These are phyloP conservation scores for Drosophila obscura DNA, from an alignment of 1,140 invertebrate genomes.

Conservation along the genomic window DNA sequence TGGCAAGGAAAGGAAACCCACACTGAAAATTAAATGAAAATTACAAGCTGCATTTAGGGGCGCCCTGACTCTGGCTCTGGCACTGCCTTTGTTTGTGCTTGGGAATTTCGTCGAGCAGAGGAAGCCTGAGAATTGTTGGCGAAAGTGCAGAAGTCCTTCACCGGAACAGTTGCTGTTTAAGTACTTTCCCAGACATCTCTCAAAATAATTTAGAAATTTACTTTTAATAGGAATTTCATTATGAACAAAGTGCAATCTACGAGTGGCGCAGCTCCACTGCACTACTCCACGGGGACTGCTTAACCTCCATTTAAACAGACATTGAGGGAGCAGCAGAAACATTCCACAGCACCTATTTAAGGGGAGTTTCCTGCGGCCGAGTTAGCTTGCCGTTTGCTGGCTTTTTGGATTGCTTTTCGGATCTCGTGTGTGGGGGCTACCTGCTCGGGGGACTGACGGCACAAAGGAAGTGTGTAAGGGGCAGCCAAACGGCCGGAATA, in stretches of 20 bases:
- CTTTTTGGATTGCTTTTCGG: constrained; percentile 44
- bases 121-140: constrained; percentile 18
- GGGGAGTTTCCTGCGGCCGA: constrained; percentile 27
- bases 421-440: constrained; percentile 8
- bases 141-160: constrained; percentile 16
- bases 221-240: constrained; percentile 31
- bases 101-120: constrained; percentile 16
- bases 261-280: not conserved
- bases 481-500: constrained; percentile 43
- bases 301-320: not conserved
- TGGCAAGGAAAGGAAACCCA: constrained; percentile 51
- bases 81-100: constrained; percentile 17
- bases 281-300: not conserved
- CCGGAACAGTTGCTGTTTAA: not conserved
- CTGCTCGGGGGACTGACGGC: not conserved
- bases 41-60: constrained; percentile 67
- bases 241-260: constrained; percentile 26
- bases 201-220: constrained; percentile 31
- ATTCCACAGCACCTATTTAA: constrained; percentile 16
- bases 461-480: constrained; percentile 41
- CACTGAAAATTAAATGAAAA: constrained; percentile 77
- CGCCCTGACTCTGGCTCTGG: constrained; percentile 3
- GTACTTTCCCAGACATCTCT: constrained; percentile 10
- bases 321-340: not conserved
- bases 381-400: constrained; percentile 29